phyloP scores from a whole-genome alignment of 2,113 vertebrate species.

The Cryptomyrus ogoouensis region DNA sequence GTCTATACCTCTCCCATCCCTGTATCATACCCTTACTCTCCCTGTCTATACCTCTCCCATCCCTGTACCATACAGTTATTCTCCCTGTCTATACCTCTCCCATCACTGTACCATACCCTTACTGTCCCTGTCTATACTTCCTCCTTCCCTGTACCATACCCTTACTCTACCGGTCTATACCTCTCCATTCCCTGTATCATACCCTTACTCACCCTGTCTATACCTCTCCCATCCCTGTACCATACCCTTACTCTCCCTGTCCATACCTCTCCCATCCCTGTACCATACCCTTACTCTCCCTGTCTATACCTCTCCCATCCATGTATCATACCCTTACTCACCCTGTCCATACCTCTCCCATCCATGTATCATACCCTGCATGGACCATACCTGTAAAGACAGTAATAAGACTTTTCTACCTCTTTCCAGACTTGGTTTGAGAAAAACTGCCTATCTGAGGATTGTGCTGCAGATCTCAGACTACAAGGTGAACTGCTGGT shows the following conservation, averaged over 20 bases:
- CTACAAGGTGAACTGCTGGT: constrained; percentile 82
- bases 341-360: background rate
- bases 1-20: no score
- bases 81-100: background rate
- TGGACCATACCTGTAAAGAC: background rate
- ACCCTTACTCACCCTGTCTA: no score
- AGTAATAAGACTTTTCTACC: constrained; percentile 25
- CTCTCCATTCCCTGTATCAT: background rate
- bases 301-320: background rate
- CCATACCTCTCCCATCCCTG: background rate
- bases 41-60: background rate
- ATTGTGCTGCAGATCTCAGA: constrained; percentile 87
- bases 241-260: background rate
- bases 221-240: background rate
- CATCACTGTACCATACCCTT: background rate
- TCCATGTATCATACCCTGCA: background rate
- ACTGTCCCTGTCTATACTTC: background rate
- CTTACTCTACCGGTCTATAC: background rate
- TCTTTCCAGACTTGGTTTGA: constrained; percentile 85
- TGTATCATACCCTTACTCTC: background rate
- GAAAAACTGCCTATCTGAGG: constrained; percentile 92
- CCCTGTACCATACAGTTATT: background rate
- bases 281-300: background rate
- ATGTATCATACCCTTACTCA: background rate
- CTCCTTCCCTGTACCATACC: background rate